phyloP scores from a whole-genome alignment of 2,113 vertebrate species.

The Myodes glareolus region DNA sequence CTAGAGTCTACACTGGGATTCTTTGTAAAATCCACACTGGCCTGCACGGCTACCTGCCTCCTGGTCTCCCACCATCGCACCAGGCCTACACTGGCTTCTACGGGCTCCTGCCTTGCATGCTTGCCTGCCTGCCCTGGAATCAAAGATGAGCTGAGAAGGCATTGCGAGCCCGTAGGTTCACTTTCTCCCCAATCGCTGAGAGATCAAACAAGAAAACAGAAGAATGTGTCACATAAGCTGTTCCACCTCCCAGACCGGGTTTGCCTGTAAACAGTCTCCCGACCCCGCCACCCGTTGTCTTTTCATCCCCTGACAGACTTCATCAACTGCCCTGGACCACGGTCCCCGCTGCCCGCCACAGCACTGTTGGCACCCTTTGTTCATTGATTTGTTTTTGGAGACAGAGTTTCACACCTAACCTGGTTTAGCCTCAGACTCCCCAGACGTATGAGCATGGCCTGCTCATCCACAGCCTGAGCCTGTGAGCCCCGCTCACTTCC shows the following conservation, averaged over 20 bases:
- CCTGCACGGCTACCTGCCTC: background rate
- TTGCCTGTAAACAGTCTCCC: background rate
- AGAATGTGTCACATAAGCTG: background rate
- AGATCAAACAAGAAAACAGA: background rate
- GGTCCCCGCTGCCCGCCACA: background rate
- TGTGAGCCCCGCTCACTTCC: background rate
- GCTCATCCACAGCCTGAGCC: background rate
- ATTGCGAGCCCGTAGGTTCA: background rate
- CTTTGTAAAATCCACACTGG: background rate
- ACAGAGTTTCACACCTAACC: background rate
- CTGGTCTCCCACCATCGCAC: background rate
- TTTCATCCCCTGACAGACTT: background rate
- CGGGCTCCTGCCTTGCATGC: background rate
- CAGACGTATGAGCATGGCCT: background rate
- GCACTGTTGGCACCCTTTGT: background rate
- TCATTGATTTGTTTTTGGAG: background rate
- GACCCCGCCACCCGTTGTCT: no score
- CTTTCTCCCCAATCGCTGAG: background rate
- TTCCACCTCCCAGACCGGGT: background rate
- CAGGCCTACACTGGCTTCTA: background rate
- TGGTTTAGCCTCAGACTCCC: background rate
- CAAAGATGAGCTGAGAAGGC: background rate
- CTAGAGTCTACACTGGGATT: background rate
- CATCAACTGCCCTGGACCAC: background rate
- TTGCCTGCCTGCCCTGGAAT: no score